A percentile compares a stretch with the other conserved stretches of the same genome.
Conservation (phyloP, 2,113 vertebrate species). For the Pterophyllum scalare region DNA sequence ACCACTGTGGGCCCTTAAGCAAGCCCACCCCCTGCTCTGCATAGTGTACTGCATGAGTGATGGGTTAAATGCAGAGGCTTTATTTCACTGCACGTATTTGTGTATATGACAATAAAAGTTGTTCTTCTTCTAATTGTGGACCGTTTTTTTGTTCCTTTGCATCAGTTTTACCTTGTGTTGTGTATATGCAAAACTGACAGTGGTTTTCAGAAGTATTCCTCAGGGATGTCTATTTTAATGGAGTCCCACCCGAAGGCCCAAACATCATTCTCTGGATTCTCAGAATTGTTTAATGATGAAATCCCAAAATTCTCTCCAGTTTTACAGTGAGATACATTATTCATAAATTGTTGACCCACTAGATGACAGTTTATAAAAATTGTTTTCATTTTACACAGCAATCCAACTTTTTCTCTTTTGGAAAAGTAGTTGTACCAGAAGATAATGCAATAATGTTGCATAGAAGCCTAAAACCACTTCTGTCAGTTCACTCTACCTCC, state of each 20-base stretch:
- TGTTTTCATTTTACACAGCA: neutral
- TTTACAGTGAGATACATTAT: neutral
- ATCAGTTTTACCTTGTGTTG: neutral
- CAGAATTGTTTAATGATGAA: neutral
- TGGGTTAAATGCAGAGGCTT: too few species aligned
- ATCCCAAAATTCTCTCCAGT: neutral
- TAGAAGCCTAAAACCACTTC: neutral
- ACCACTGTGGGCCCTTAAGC: too few species aligned
- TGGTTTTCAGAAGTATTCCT: too few species aligned
- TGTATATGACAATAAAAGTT: too few species aligned
- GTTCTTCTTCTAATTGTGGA: too few species aligned
- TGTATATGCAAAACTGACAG: neutral
- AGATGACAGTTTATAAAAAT: neutral
- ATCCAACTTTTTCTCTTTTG: neutral
- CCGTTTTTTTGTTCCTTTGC: neutral
- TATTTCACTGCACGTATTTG: too few species aligned
- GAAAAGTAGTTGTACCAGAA: neutral
- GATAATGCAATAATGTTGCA: rapidly evolving
- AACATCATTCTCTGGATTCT: neutral
- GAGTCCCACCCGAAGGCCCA: too few species aligned
- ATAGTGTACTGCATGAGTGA: too few species aligned
- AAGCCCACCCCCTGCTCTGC: too few species aligned
- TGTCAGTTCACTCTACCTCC: neutral
- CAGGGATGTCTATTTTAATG: too few species aligned
- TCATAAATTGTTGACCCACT: neutral